Evolutionary conservation across 1,140 invertebrate genomes (phyloP).

Genomic region (Bombus pyrosoma): DNA sequence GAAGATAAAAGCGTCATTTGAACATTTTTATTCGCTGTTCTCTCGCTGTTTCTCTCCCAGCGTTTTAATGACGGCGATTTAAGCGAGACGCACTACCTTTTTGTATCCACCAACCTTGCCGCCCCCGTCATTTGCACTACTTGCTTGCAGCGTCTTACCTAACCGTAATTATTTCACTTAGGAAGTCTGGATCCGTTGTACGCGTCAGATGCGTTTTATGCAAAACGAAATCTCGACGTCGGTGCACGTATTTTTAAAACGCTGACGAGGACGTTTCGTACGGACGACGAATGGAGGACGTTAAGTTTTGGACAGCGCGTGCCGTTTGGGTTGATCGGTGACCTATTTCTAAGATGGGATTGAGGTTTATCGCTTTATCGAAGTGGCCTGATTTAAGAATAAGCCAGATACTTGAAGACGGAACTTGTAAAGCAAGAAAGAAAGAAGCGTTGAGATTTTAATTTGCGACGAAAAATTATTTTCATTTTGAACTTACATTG

Average conservation of each 20-base stretch:
- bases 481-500: too few species aligned
- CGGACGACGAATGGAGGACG: neutral
- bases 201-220: slow-evolving; percentile 27
- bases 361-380: neutral
- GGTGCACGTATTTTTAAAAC: slow-evolving; percentile 34
- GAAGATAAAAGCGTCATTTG: slow-evolving; percentile 9
- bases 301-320: neutral
- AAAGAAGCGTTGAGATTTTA: neutral
- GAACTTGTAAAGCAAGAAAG: neutral
- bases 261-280: neutral
- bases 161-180: slow-evolving; percentile 60
- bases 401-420: neutral
- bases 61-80: slow-evolving; percentile 57
- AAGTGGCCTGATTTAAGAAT: neutral
- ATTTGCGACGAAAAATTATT: neutral
- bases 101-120: slow-evolving; percentile 55
- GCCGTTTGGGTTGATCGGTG: neutral
- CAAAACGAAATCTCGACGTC: slow-evolving; percentile 11
- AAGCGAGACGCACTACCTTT: slow-evolving; percentile 45
- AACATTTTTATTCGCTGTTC: slow-evolving; percentile 19
- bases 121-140: slow-evolving; percentile 55
- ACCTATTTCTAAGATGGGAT: neutral
- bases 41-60: neutral
- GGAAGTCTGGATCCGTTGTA: slow-evolving; percentile 42
- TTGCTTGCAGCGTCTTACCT: slow-evolving; percentile 35